Base-by-base conservation (phyloP, 2,888 invertebrate species). In the Timandra comae region DNA sequence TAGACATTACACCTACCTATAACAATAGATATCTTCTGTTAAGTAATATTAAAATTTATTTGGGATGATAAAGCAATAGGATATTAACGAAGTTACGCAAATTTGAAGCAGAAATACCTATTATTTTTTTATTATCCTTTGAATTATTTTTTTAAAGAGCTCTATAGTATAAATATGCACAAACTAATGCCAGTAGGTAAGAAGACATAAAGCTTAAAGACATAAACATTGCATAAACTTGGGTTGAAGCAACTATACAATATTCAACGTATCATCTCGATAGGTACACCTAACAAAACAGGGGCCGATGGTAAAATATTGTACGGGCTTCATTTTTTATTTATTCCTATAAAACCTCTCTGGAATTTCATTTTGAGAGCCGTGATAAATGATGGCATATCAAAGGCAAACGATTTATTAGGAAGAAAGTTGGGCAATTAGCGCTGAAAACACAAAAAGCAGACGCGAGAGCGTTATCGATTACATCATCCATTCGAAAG, bases 381-480 rank as follows among this genome's bases (percentile, higher is more conserved):
- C 35, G 44, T 47, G 48, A 56, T 64, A 67, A 69, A 63, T 64
- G 53, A 69, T 70, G 58, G 52, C 56, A 53, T 63, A 65, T 71
- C 63, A 68, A 63, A 63, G 58, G 57, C 65, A 59, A 58, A 56
- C 63, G 59, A 66, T 66, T 65, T 66, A 65, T 71, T 63, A 66
- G 48, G 49, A 60, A 58, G 60, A 69, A 74, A 75, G 64, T 73
- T 71, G 38, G 60, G 65, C 65, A 70, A 73, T 74, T 73, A 73
- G 65, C 62, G 52, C 54, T 60, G 59, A 69, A 64, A 72, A 73
- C 72, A 71, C 59, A 65, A 70, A 73, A 73, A 70, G 53, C 70
- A 69, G 68, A 65, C 59, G 45, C 55, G 60, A 51, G 45, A 63
- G 52, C 59, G 57, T 62, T 69, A 72, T 73, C 65, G 70, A 69